Evolutionary conservation across 2,113 vertebrate genomes (phyloP).

Genomic region (Catagonus wagneri): DNA sequence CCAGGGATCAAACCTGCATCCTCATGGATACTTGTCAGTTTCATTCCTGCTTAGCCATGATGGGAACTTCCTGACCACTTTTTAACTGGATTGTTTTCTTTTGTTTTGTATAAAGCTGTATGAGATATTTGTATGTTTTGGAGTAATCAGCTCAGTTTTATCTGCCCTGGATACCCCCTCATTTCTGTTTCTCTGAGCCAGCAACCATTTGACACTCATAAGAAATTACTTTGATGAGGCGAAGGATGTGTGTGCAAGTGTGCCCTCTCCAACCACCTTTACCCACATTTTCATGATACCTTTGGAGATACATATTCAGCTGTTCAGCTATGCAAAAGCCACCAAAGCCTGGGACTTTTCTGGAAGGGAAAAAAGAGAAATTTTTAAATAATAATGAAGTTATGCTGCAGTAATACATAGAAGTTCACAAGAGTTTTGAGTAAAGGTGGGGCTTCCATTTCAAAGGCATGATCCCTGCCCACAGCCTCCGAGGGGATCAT

Average conservation of each 20-base stretch:
- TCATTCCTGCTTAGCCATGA: no score
- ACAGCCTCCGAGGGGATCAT: rapidly evolving
- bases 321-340: conserved; percentile 74
- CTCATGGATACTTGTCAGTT: no score
- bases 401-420: conserved; percentile 74
- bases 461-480: conserved; percentile 66
- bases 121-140: no score
- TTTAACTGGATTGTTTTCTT: no score
- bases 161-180: conserved; percentile 69
- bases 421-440: conserved; percentile 54
- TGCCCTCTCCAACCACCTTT: not conserved
- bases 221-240: conserved; percentile 72
- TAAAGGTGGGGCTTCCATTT: not conserved
- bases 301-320: conserved; percentile 71
- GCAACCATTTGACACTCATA: not conserved
- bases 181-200: conserved; percentile 73
- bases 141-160: conserved; percentile 18
- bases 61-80: no score
- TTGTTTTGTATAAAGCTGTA: no score
- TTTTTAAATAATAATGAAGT: conserved; percentile 72
- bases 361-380: conserved; percentile 10
- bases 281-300: conserved; percentile 64
- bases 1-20: no score
- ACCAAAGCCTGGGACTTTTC: conserved; percentile 49
- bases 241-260: not conserved